Base-by-base conservation (phyloP, 2,113 vertebrate genomes). In the Bagarius yarrelli region DNA sequence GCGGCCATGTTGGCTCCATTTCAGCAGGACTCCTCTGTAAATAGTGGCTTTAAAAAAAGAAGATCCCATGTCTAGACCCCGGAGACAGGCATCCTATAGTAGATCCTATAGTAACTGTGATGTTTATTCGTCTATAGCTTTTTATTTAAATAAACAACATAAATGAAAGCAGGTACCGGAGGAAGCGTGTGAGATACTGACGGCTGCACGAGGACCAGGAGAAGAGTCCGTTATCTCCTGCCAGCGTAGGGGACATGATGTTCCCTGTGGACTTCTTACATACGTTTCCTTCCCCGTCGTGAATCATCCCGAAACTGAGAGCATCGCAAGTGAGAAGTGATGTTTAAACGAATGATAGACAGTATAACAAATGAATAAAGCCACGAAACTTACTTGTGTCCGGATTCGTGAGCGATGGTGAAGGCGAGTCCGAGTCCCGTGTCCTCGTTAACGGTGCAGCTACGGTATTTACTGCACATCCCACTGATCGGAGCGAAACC, bases 401-500 rank as follows among this genome's bases (percentile, higher is more conserved):
- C 96, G 14, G 95, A 96, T 87, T 97, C 96, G 15, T 96, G 96
- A 13, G 96, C 96, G 8, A 97, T 95, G 79, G 96, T 97, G 89
- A 97, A 96, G 2, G 96, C 96, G 80, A 97, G 89, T 21, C 95
- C 95, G 0, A 97, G 92, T 1, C 96, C 96, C 0, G 95, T 95
- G 80, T 97, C 96, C 84, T 97, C 95, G 50, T 97, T 97, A 16
- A 97, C 77, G 0, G 96, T 97, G 27, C 96, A 97, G 88, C 96
- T 96, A 21, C 96, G 91, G 82, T 96, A 96, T 84, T 94, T 96
- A 84, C 95, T 97, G 76, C 95, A 97, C 96, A 97, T 96, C n/a
- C 96, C 95, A 47, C 94, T 96, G 50, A 96, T 96, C 25, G 96
- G 95, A 3, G 96, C 96, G 81, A 96, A 96, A 50, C 96, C 96